These are phyloP conservation scores for Limnephilus auricula DNA, from an alignment of 2,888 invertebrate species.

Conservation along the genomic window DNA sequence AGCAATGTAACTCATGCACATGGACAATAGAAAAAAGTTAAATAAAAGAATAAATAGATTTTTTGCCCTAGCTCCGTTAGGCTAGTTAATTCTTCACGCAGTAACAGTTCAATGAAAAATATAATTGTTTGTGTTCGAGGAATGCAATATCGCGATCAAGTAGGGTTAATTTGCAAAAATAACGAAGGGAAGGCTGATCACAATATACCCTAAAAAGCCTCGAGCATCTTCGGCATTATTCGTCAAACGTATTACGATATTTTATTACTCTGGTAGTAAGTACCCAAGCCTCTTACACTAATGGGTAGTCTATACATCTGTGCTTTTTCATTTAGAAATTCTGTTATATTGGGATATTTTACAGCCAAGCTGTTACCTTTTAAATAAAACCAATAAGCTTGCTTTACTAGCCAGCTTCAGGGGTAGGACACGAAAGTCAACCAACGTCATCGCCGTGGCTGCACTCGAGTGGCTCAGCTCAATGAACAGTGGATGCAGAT, in stretches of 20 bases:
- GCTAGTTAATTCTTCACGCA: conserved; percentile 15
- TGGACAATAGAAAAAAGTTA: no score
- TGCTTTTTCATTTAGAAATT: no score
- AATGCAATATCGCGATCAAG: conserved; percentile 45
- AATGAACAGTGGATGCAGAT: no score
- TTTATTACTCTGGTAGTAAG: background rate
- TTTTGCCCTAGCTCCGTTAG: conserved; percentile 29
- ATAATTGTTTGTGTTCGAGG: conserved; percentile 62
- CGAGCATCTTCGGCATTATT: background rate
- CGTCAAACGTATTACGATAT: background rate
- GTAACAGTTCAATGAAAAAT: conserved; percentile 54
- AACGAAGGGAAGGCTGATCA: background rate
- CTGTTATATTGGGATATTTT: background rate
- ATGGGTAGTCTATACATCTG: background rate
- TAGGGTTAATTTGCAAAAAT: conserved; percentile 36
- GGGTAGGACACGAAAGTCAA: no score
- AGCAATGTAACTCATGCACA: no score
- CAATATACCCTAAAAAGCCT: conserved; percentile 27
- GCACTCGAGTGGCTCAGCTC: no score
- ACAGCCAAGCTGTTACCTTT: no score
- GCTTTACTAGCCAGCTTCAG: no score
- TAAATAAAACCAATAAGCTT: no score
- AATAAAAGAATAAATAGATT: no score
- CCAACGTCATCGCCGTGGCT: no score
- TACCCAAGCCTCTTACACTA: background rate